A percentile compares a stretch with the other conserved stretches of the same genome.
Conservation (phyloP, 2,797 vertebrate species). For the Macropus fuliginosus region DNA sequence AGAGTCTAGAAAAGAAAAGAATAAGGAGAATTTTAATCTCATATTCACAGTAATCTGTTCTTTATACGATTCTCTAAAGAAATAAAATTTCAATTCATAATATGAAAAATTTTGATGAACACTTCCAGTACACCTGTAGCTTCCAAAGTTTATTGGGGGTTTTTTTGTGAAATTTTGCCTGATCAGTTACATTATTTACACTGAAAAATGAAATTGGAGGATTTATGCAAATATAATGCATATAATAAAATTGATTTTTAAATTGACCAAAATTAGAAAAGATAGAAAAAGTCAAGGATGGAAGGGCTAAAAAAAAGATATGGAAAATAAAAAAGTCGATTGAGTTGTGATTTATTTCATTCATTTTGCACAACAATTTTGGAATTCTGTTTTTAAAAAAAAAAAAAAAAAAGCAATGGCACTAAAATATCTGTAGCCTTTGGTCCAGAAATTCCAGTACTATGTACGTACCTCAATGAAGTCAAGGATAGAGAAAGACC, state of each 20-base stretch:
- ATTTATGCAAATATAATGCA: neutral
- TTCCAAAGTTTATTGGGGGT: neutral
- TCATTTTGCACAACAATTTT: neutral
- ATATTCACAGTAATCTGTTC: neutral
- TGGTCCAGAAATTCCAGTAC: neutral
- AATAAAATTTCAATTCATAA: neutral
- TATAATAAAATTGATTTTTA: neutral
- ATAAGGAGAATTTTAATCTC: neutral
- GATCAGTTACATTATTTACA: neutral
- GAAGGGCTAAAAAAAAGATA: neutral
- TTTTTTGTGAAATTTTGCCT: neutral
- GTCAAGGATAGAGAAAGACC: neutral
- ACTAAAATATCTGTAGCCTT: neutral
- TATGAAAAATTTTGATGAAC: neutral
- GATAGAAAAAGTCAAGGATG: neutral
- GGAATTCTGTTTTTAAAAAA: neutral
- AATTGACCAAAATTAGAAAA: neutral
- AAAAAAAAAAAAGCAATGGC: neutral
- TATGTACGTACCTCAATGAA: neutral
- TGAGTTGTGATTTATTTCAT: neutral
- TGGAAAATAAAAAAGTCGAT: neutral
- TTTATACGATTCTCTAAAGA: neutral
- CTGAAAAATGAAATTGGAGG: neutral
- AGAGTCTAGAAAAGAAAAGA: constrained; percentile 1
- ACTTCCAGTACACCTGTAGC: neutral